Base-by-base conservation (phyloP, 2,797 vertebrate genomes). In the Neopelma chrysocephalum region DNA sequence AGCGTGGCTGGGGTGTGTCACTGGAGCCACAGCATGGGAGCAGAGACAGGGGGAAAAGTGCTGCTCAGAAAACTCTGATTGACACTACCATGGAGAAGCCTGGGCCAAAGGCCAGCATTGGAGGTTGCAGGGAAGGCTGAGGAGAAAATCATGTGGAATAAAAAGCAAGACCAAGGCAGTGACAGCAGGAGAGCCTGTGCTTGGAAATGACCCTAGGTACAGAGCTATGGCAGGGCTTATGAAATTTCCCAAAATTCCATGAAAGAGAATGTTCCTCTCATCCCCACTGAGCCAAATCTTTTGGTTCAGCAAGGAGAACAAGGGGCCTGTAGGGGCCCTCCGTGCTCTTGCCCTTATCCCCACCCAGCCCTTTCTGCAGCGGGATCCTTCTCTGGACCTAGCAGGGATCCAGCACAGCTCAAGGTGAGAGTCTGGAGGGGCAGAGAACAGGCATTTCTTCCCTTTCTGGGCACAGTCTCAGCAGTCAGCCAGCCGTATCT, bases 401-500 rank as follows among this genome's bases (percentile, higher is more conserved):
- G 19, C 23, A 27, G 47, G 36, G 25, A 51, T n/a, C 26, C 64
- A 53, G 58, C 25, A 68, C 7, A 62, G 60, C 51, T 58, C 69
- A 76, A 57, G 54, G 66, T 32, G 69, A 75, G 58, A 54, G 22
- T 13, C 42, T 90, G 65, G 56, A 86, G 34, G 15, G n/a, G 56
- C 29, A 87, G 56, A 77, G 32, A 18, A 64, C 65, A 40, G 48
- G 25, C 1, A 42, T 54, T 81, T 51, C 29, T 81, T 68, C 73
- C 29, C 13, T 34, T 80, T 88, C 58, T 82, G 78, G 83, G 42
- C 91, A 87, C 9, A 22, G 43, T 58, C 54, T 72, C 90, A 83
- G 60, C 36, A 69, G 54, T 12, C 77, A 65, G 48, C 22, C 0
- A 0, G 23, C 61, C 0, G 0, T 81, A n/a, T 29, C 87, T 62